phyloP scores from a whole-genome alignment of 2,797 vertebrate species.

The Buceros bicornis region DNA sequence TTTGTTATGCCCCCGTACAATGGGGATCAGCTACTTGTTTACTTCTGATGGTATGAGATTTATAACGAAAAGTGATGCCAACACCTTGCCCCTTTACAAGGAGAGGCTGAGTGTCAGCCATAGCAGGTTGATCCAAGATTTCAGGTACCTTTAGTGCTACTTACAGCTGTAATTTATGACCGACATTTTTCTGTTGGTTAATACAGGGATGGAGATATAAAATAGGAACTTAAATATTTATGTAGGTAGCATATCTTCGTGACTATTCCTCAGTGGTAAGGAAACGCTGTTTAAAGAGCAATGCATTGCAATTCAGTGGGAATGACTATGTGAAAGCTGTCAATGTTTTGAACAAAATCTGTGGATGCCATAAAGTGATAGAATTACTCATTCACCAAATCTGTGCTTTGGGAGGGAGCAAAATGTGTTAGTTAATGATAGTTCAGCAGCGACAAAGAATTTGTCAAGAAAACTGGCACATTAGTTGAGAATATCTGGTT shows the following conservation, averaged over 20 bases:
- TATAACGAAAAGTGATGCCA: background rate
- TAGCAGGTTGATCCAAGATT: background rate
- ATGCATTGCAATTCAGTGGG: conserved; percentile 40
- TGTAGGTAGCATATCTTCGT: conserved; percentile 30
- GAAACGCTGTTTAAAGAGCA: conserved; percentile 50
- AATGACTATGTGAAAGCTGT: conserved; percentile 69
- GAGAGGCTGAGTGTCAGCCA: background rate
- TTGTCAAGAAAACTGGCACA: conserved; percentile 27
- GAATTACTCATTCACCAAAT: conserved; percentile 63
- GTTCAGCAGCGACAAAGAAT: conserved; percentile 31
- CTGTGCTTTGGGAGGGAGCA: conserved; percentile 59
- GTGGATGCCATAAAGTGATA: conserved; percentile 51
- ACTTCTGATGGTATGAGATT: background rate
- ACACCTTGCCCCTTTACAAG: background rate
- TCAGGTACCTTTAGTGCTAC: background rate
- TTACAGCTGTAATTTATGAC: background rate
- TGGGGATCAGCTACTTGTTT: background rate
- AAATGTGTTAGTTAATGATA: conserved; percentile 41
- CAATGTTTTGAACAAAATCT: conserved; percentile 69
- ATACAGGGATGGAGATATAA: background rate
- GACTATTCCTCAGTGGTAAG: conserved; percentile 13
- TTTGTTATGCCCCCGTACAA: background rate
- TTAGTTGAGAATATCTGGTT: background rate
- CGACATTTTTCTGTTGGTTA: background rate
- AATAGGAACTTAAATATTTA: conserved; percentile 61